phyloP scores from a whole-genome alignment of 2,797 vertebrate genomes.

The Calcarius lapponicus region DNA sequence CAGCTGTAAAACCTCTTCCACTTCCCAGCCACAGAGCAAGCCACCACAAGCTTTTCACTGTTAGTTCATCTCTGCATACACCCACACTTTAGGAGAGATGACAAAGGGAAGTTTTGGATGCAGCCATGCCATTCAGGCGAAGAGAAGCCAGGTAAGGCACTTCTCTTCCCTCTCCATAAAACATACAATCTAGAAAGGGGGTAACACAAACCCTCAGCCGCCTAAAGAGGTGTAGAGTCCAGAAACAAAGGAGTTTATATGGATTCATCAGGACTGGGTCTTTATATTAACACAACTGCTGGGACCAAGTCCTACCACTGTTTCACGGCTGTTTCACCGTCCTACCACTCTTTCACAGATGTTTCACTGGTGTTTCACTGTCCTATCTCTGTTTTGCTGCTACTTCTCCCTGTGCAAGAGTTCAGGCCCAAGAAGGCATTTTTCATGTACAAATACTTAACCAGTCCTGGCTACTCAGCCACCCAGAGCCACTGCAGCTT shows the following conservation, averaged over 20 bases:
- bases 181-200: not conserved
- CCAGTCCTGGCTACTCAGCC: not conserved
- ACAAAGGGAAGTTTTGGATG: not conserved
- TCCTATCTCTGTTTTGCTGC: not conserved
- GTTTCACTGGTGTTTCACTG: not conserved
- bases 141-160: not conserved
- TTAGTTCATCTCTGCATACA: not conserved
- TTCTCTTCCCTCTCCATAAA: not conserved
- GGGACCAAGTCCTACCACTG: not conserved
- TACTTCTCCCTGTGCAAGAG: not conserved
- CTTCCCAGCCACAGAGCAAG: not conserved
- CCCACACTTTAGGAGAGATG: not conserved
- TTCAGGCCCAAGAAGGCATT: not conserved
- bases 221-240: not conserved
- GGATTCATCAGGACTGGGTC: not conserved
- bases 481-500: not conserved
- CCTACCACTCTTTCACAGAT: not conserved
- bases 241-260: not conserved
- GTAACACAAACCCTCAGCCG: not conserved
- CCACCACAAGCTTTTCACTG: not conserved
- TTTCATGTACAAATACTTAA: not conserved
- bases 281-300: not conserved
- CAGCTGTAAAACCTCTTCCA: not conserved
- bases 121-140: not conserved
- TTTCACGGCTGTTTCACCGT: not conserved